Percentiles rank a stretch among this genome's conserved stretches.
Evolutionary conservation across 2,113 vertebrate species (phyloP).

Genomic region (Balaeniceps rex): DNA sequence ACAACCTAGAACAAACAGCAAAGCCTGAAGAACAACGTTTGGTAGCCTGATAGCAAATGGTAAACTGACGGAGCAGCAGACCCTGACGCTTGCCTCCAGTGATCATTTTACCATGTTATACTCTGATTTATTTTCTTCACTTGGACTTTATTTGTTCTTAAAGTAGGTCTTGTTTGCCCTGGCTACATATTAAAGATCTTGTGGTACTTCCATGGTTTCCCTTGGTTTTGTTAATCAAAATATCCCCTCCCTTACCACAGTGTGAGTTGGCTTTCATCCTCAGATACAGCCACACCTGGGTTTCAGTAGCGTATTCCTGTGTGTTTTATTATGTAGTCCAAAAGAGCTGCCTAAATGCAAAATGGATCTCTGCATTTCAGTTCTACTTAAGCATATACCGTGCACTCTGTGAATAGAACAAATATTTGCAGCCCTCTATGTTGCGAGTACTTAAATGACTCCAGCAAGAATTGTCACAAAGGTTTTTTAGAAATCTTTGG

Average conservation of each 20-base stretch:
- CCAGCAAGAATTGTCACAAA: background rate
- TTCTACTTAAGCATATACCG: background rate
- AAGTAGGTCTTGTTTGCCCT: conserved; percentile 55
- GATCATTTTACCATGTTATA: background rate
- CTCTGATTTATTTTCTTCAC: conserved; percentile 27
- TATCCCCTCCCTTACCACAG: background rate
- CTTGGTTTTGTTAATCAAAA: conserved; percentile 43
- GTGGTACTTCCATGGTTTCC: conserved; percentile 15
- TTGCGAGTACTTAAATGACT: background rate
- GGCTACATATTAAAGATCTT: conserved; percentile 13
- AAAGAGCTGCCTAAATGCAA: background rate
- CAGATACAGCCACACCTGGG: background rate
- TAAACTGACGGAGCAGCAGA: background rate
- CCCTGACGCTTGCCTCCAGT: background rate
- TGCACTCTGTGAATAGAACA: background rate
- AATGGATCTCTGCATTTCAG: background rate
- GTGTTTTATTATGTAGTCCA: background rate
- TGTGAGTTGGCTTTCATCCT: conserved; percentile 27
- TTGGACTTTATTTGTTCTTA: conserved; percentile 27
- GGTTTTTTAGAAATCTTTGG: background rate
- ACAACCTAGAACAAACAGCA: background rate
- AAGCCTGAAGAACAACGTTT: background rate
- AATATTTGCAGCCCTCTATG: background rate
- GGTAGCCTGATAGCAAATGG: background rate
- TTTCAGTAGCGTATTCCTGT: background rate